A percentile compares a stretch with the other conserved stretches of the same genome.
These are phyloP conservation scores for Synanceia verrucosa DNA, from an alignment of 2,797 vertebrate species.

Conservation along the genomic window DNA sequence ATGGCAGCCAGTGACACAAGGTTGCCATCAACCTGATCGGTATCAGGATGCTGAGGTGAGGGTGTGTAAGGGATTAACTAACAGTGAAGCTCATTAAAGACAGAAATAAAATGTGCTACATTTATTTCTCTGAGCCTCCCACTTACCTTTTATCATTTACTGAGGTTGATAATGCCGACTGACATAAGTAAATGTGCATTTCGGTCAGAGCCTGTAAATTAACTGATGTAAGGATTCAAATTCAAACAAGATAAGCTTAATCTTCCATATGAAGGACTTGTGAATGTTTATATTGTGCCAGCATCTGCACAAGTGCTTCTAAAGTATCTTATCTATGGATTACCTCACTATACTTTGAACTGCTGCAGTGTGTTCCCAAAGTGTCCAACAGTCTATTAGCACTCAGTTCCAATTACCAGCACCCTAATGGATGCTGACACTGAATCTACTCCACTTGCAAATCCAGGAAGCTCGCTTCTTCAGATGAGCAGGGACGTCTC, in stretches of 20 bases:
- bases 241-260: not conserved
- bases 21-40: constrained; percentile 5
- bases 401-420: constrained; percentile 74
- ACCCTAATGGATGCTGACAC: constrained; percentile 77
- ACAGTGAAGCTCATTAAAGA: not conserved
- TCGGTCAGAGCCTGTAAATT: not conserved
- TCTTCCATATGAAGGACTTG: not conserved
- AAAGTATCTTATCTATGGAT: constrained; percentile 52
- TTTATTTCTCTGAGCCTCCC: not conserved
- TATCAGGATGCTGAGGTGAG: not conserved
- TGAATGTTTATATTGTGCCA: not conserved
- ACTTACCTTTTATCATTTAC: not conserved
- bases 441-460: constrained; percentile 67
- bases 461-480: constrained; percentile 60
- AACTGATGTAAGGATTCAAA: not conserved
- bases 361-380: constrained; percentile 66
- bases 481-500: constrained; percentile 52
- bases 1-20: not conserved
- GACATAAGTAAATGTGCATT: not conserved
- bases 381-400: constrained; percentile 71
- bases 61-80: not conserved
- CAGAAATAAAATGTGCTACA: not conserved
- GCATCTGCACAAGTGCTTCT: constrained; percentile 1
- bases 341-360: constrained; percentile 57
- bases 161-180: not conserved